Evolutionary conservation across 2,797 vertebrate genomes (phyloP).

Genomic region (Cuniculus paca): DNA sequence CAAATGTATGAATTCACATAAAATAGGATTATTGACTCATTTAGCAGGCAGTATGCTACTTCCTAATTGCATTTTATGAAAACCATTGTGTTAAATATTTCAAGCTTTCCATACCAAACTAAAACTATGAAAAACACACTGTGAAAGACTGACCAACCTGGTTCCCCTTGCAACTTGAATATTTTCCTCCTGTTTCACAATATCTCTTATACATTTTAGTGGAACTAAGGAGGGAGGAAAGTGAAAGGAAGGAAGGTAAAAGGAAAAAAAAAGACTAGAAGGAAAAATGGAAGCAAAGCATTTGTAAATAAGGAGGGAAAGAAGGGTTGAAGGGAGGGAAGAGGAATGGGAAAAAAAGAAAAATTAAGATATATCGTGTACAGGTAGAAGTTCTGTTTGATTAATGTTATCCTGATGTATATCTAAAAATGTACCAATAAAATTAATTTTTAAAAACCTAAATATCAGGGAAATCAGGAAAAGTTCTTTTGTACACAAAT

Average conservation of each 20-base stretch:
- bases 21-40: slow-evolving; percentile 81
- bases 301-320: not conserved
- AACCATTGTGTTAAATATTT: slow-evolving; percentile 61
- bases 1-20: slow-evolving; percentile 72
- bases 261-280: not conserved
- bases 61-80: slow-evolving; percentile 74
- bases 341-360: not conserved
- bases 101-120: slow-evolving; percentile 39
- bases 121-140: not conserved
- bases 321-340: not conserved
- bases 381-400: not conserved
- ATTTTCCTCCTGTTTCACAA: not conserved
- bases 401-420: not conserved
- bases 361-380: not conserved
- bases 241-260: not conserved
- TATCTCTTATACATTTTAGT: not conserved
- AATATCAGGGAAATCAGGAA: not conserved
- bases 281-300: not conserved
- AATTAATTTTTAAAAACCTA: not conserved
- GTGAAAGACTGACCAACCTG: not conserved
- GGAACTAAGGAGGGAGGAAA: not conserved
- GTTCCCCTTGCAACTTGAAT: not conserved
- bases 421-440: not conserved
- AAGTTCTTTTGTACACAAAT: not conserved
- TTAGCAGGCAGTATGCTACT: slow-evolving; percentile 25